Conservation (phyloP, 2,888 invertebrate species). For the Yponomeuta evonymella region DNA sequence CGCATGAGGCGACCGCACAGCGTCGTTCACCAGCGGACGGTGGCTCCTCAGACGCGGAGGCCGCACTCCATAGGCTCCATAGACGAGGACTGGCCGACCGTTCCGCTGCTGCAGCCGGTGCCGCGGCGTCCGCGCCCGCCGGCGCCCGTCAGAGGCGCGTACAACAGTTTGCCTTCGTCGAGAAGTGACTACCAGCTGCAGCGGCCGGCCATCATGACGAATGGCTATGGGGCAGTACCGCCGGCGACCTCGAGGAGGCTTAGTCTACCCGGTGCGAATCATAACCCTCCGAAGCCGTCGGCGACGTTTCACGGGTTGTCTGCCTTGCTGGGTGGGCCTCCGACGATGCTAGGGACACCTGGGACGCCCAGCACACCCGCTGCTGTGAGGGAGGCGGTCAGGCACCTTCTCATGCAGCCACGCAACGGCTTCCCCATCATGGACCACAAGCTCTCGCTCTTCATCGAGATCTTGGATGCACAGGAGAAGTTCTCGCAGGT, state of each 20-base stretch:
- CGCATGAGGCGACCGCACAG: conserved; percentile 71
- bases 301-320: conserved; percentile 78
- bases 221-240: conserved; percentile 67
- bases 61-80: conserved; percentile 79
- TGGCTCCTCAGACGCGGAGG: conserved; percentile 54
- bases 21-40: conserved; percentile 64
- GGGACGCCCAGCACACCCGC: conserved; percentile 75
- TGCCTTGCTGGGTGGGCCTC: conserved; percentile 46
- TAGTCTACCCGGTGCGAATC: conserved; percentile 72
- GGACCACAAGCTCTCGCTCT: conserved; percentile 85
- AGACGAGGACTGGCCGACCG: conserved; percentile 61
- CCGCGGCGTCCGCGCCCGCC: conserved; percentile 66
- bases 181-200: conserved; percentile 79
- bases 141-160: conserved; percentile 55
- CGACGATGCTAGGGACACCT: conserved; percentile 48
- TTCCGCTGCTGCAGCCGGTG: conserved; percentile 73
- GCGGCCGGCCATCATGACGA: conserved; percentile 71
- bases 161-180: conserved; percentile 75
- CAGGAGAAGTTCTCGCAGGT: conserved; percentile 90
- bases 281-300: conserved; percentile 74
- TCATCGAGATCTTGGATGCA: conserved; percentile 88
- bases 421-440: conserved; percentile 85
- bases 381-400: conserved; percentile 82
- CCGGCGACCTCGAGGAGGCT: conserved; percentile 70
- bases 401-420: conserved; percentile 81